Conservation (phyloP, 2,797 vertebrate genomes). For the Dromococcyx pavoninus region DNA sequence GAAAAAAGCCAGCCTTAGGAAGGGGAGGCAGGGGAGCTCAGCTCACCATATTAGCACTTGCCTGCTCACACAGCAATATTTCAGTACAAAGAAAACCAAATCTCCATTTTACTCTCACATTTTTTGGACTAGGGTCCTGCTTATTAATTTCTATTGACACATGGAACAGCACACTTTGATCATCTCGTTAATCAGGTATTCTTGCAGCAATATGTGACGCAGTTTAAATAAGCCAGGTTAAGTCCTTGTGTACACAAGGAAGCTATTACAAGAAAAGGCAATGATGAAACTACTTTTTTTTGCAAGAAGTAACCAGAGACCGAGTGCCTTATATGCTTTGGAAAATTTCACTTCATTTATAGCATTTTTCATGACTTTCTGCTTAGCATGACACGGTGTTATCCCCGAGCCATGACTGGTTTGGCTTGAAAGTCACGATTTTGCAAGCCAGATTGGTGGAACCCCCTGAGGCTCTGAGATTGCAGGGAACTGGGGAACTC, state of each 20-base stretch:
- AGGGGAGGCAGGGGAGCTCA: not conserved
- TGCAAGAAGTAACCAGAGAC: constrained; percentile 37
- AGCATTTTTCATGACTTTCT: constrained; percentile 15
- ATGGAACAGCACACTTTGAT: constrained; percentile 40
- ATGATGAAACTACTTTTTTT: constrained; percentile 49
- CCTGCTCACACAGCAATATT: not conserved
- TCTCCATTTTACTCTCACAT: not conserved
- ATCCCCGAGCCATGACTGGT: not conserved
- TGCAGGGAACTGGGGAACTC: not conserved
- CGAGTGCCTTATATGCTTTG: not conserved
- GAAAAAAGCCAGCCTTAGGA: not conserved
- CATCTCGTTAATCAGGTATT: constrained; percentile 47
- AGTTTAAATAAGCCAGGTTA: constrained; percentile 47
- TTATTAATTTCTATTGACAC: constrained; percentile 33
- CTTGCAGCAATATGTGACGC: constrained; percentile 11
- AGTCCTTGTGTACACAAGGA: constrained; percentile 65
- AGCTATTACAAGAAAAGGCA: constrained; percentile 44
- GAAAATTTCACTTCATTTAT: constrained; percentile 18
- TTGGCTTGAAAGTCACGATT: constrained; percentile 57
- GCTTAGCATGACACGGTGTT: not conserved
- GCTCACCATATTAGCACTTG: not conserved
- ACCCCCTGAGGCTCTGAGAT: not conserved
- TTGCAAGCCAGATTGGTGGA: not conserved
- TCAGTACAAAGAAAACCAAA: not conserved
- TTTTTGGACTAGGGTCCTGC: constrained; percentile 16